phyloP scores from a whole-genome alignment of 2,797 vertebrate genomes.

The Galaxias olidus region DNA sequence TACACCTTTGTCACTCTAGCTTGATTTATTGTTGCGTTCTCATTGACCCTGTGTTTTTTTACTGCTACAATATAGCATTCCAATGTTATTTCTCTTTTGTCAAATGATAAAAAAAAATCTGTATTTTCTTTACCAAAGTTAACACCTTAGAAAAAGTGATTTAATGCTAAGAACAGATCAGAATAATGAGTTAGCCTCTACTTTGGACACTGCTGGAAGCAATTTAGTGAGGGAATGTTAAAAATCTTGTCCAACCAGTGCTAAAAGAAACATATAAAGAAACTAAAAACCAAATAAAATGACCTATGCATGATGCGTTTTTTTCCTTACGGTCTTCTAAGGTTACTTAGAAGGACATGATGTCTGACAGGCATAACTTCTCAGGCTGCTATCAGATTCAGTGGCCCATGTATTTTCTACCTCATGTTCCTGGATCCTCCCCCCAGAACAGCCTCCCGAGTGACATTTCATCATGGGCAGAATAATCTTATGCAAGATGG shows the following conservation, averaged over 20 bases:
- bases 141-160: too few species aligned
- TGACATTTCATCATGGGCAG: conserved; percentile 82
- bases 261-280: too few species aligned
- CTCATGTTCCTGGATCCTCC: conserved; percentile 62
- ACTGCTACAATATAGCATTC: too few species aligned
- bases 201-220: neutral
- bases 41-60: neutral
- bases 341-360: conserved; percentile 48
- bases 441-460: conserved; percentile 68
- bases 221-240: conserved; percentile 12
- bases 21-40: conserved; percentile 39
- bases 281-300: conserved; percentile 37
- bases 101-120: too few species aligned
- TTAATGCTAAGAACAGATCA: too few species aligned
- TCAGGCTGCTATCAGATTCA: conserved; percentile 59
- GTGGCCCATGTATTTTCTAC: conserved; percentile 24
- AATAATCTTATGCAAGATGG: conserved; percentile 88
- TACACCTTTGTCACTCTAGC: conserved; percentile 40
- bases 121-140: too few species aligned
- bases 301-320: conserved; percentile 51
- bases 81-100: too few species aligned
- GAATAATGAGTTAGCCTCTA: too few species aligned
- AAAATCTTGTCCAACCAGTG: neutral
- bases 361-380: conserved; percentile 62
- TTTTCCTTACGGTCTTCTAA: conserved; percentile 53